These are phyloP conservation scores for Passer montanus DNA, from an alignment of 2,113 vertebrate species.

Conservation along the genomic window DNA sequence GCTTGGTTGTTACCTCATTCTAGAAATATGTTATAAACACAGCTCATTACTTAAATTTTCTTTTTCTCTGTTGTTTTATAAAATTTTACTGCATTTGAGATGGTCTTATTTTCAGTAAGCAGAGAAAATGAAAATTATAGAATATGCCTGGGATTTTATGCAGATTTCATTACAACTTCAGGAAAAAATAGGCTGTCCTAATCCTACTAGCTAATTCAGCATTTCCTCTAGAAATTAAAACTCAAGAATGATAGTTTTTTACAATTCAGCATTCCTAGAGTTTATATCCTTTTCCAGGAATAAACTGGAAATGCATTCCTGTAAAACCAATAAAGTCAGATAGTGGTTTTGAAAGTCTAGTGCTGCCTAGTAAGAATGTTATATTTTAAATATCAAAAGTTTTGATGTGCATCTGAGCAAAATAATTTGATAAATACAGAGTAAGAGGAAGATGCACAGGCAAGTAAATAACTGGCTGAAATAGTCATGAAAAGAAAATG, in stretches of 20 bases:
- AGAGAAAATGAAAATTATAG: neutral
- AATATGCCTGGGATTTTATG: neutral
- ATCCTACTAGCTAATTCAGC: neutral
- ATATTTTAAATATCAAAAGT: neutral
- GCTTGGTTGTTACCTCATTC: neutral
- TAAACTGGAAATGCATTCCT: neutral
- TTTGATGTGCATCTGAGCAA: neutral
- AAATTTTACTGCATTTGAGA: neutral
- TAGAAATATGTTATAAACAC: neutral
- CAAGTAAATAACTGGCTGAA: neutral
- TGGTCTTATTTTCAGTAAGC: neutral
- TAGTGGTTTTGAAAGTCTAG: neutral
- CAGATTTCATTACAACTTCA: neutral
- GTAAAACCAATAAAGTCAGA: neutral
- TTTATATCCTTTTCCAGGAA: neutral
- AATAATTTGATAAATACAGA: neutral
- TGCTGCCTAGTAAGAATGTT: neutral
- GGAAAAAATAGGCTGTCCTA: neutral
- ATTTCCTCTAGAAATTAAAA: neutral
- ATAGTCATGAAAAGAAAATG: neutral
- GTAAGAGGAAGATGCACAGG: neutral
- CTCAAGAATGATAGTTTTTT: neutral
- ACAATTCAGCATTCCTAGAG: neutral
- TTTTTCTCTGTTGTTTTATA: neutral
- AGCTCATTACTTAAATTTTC: neutral